Conservation (phyloP, 2,113 vertebrate species). For the Caloenas nicobarica region DNA sequence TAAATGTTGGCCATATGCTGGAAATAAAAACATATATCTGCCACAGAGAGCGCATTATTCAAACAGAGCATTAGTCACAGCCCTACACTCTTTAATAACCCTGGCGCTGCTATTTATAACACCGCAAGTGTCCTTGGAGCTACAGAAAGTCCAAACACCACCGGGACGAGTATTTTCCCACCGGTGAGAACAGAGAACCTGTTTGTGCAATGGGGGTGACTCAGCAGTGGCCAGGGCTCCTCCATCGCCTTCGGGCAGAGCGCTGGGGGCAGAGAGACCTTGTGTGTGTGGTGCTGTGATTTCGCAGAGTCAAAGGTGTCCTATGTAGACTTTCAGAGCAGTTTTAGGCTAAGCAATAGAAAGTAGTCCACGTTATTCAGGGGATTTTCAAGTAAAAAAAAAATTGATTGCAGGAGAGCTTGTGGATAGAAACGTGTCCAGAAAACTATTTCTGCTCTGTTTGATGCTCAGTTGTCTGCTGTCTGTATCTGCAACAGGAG, state of each 20-base stretch:
- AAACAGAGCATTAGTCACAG: conserved; percentile 42
- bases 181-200: background rate
- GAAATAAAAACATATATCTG: conserved; percentile 19
- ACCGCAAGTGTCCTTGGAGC: background rate
- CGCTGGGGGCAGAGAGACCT: rapidly evolving
- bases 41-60: background rate
- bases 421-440: background rate
- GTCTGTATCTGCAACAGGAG: background rate
- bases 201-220: background rate
- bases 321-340: rapidly evolving
- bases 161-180: background rate
- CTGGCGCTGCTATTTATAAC: conserved; percentile 17
- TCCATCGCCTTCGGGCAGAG: background rate
- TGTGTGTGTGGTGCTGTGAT: rapidly evolving
- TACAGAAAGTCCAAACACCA: background rate
- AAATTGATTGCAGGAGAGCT: rapidly evolving
- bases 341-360: background rate
- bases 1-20: background rate
- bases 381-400: background rate
- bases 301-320: rapidly evolving
- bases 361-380: background rate
- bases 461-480: background rate
- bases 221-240: background rate
- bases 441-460: background rate
- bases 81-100: background rate